Base-by-base conservation (phyloP, 2,888 invertebrate genomes). In the Stenodera caucasica region DNA sequence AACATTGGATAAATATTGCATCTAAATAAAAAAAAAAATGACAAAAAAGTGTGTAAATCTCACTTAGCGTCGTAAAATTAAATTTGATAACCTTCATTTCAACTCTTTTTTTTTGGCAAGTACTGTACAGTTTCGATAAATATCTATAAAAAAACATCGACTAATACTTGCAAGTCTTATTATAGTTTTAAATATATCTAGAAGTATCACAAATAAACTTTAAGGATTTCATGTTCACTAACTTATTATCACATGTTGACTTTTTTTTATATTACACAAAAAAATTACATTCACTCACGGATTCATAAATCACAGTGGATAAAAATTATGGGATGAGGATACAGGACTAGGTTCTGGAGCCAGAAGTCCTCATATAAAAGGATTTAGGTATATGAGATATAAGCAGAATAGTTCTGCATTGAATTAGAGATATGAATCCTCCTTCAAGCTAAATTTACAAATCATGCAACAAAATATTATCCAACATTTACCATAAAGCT, bases 351-450 rank as follows among this genome's bases (percentile, higher is more conserved):
- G 75, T 72, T 71, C 69, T 77, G 76, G 76, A 75, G 72, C 71
- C 80, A 80, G 80, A 80, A 80, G 80, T 78, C 80, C 79, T 79
- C 80, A 72, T 67, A 37, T 15, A 15, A 33, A 72, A 75, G 76
- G 75, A 76, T 72, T 65, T 66, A 70, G 72, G 69, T 69, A 67
- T 64, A 62, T 57, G 33, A 54, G 15, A 37, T 32, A 49, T 52
- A 32, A 29, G 55, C 59, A 60, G 60, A 52, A 37, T 14, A 35
- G 32, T 37, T 21, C 53, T 52, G 55, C 56, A 26, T 29, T 29
- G 2, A 29, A 30, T 51, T 29, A 15, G 9, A 51, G n/a, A 26
- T 29, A 51, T 14, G 30, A n/a, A 6, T 29, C 51, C 51, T 29
- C 51, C 51, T 51, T 51, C 51, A 51, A 29, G n/a, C 14, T 50